Base-by-base conservation (phyloP, 2,888 invertebrate genomes). In the Trissolcus brochymenae region DNA sequence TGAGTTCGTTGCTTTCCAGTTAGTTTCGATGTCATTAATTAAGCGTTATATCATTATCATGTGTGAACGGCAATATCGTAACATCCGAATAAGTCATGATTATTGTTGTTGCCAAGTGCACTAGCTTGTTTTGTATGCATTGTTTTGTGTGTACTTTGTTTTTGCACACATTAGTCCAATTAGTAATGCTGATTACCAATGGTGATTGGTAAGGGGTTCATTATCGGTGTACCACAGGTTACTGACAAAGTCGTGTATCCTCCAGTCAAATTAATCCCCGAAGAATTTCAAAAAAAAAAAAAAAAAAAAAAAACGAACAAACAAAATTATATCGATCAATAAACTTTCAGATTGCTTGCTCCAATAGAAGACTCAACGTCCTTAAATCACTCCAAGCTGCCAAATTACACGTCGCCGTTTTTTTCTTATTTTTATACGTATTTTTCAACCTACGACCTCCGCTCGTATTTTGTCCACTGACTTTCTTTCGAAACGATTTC, bases 21-120 rank as follows among this genome's bases (percentile, higher is more conserved):
- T 49, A 72, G 71, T 66, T 62, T 61, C 50, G 60, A 50, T 53
- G 67, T 19, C 50, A 67, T 64, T 72, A 67, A 67, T 59, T 46
- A 56, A 43, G 40, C 54, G 25, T 25, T 71, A 35, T 16, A 46
- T 16, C 59, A 72, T 72, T 77, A 72, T 59, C 43, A 29, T 16
- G 40, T 43, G 13, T 16, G 41, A n/a, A 57, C 40, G 4, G 41
- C 2, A 9, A 13, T 17, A 11, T 21, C 29, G 11, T 14, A 56
- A 62, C 53, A 43, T 16, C 6, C 46, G 51, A 25, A 74, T 74
- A 29, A 67, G 57, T 55, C 25, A 41, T 21, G 17, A 56, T 67
- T 62, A 43, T 62, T 72, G 40, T 60, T 43, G 16, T 43, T 56
- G 50, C 21, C 35, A 6, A 46, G 46, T 46, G 35, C 35, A 35